A percentile compares a stretch with the other conserved stretches of the same genome.
phyloP scores from a whole-genome alignment of 2,888 invertebrate species.

The Asteroscopus sphinx region DNA sequence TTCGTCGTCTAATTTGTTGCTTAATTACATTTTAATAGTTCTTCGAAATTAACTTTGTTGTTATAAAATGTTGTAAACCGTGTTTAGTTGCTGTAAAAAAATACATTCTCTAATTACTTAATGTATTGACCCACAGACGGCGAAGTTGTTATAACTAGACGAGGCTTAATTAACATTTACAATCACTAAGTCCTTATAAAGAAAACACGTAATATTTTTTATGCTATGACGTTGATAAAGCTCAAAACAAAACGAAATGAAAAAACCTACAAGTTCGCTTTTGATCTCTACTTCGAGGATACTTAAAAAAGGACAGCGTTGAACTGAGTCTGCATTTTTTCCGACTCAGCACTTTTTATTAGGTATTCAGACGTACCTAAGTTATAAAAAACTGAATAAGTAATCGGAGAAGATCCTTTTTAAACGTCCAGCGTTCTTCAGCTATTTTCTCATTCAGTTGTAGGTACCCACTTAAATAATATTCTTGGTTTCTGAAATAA shows the following conservation, averaged over 20 bases:
- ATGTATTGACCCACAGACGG: neutral
- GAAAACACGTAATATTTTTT: conserved; percentile 4
- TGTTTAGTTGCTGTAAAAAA: neutral
- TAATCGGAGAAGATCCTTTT: conserved; percentile 25
- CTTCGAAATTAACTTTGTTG: neutral
- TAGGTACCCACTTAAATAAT: neutral
- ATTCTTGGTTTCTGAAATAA: neutral
- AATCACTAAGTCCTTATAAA: conserved; percentile 16
- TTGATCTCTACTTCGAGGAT: conserved; percentile 9
- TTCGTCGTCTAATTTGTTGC: neutral
- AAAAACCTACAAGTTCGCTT: conserved; percentile 1
- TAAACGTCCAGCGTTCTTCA: neutral
- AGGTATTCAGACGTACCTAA: conserved; percentile 16
- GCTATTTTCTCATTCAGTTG: neutral
- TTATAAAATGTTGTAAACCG: neutral
- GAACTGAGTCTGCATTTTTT: conserved; percentile 11
- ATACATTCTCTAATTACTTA: neutral
- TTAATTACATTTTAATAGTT: neutral
- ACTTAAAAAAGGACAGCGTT: conserved; percentile 10
- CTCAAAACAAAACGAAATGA: conserved; percentile 9
- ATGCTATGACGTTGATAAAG: conserved; percentile 19
- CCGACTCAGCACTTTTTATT: conserved; percentile 20
- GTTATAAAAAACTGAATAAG: conserved; percentile 28
- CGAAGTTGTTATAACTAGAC: conserved; percentile 2
- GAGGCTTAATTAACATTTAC: conserved; percentile 13